Percentiles rank a stretch among this genome's conserved stretches.
Evolutionary conservation across 2,797 vertebrate species (phyloP).

Genomic region (Propithecus deckenii): DNA sequence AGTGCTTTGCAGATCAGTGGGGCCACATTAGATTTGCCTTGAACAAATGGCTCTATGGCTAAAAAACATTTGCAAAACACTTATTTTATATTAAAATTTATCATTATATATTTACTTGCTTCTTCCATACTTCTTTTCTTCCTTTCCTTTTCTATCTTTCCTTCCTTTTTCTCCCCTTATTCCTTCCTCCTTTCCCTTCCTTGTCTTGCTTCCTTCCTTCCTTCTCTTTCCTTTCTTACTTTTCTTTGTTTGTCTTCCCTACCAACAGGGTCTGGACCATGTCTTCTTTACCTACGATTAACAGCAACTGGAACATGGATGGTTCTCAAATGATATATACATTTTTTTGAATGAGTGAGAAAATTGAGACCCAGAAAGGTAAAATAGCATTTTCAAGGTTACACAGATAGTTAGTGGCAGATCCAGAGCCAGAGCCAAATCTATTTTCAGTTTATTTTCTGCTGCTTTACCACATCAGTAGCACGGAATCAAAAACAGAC

Average conservation of each 20-base stretch:
- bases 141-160: background rate
- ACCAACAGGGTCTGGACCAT: background rate
- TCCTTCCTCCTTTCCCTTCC: background rate
- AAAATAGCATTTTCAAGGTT: background rate
- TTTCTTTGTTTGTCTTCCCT: background rate
- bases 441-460: background rate
- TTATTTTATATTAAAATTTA: background rate
- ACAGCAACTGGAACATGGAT: background rate
- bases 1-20: too few species aligned
- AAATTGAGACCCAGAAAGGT: background rate
- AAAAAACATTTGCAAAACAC: background rate
- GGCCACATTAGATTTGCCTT: background rate
- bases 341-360: background rate
- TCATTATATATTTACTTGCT: background rate
- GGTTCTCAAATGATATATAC: background rate
- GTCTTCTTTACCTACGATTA: background rate
- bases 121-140: too few species aligned
- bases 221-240: background rate
- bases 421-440: background rate
- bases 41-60: background rate
- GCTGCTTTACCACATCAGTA: background rate
- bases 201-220: too few species aligned
- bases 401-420: background rate
- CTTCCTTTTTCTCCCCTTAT: background rate
- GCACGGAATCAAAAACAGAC: slow-evolving; percentile 1